Percentiles rank a stretch among this genome's conserved stretches.
These are phyloP conservation scores for Andrena bicolor DNA, from an alignment of 2,888 invertebrate species.

Conservation along the genomic window DNA sequence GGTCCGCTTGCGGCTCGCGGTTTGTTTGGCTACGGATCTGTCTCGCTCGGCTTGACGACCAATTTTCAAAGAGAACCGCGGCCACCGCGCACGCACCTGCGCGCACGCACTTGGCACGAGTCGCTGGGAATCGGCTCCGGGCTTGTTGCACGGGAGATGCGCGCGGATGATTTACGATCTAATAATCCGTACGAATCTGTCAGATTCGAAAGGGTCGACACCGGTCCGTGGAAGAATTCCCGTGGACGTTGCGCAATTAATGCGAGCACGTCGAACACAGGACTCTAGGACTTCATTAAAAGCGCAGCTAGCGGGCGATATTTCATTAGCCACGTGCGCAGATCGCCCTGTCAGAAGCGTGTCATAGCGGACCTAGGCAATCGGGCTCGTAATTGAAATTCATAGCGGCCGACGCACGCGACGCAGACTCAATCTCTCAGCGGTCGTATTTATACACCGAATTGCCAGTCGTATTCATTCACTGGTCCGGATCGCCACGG, in stretches of 20 bases:
- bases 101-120: slow-evolving; percentile 19
- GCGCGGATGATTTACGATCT: not conserved
- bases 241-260: slow-evolving; percentile 30
- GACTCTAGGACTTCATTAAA: slow-evolving; percentile 20
- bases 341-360: slow-evolving; percentile 10
- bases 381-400: slow-evolving; percentile 40
- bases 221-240: not conserved
- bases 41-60: slow-evolving; percentile 50
- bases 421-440: slow-evolving; percentile 24
- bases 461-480: not conserved
- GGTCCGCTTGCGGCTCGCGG: slow-evolving; percentile 13
- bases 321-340: slow-evolving; percentile 13
- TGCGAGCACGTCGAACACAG: not conserved
- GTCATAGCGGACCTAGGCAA: slow-evolving; percentile 13
- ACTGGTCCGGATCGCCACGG: not conserved
- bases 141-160: not conserved
- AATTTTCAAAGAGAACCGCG: slow-evolving; percentile 63
- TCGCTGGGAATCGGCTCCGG: not conserved
- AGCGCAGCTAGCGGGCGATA: slow-evolving; percentile 13
- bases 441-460: slow-evolving; percentile 19
- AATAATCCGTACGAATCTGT: not conserved
- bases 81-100: slow-evolving; percentile 34
- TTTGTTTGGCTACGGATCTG: slow-evolving; percentile 54
- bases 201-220: not conserved
- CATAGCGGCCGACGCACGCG: slow-evolving; percentile 7